Evolutionary conservation across 2,888 invertebrate species (phyloP).

Genomic region (Actias luna): DNA sequence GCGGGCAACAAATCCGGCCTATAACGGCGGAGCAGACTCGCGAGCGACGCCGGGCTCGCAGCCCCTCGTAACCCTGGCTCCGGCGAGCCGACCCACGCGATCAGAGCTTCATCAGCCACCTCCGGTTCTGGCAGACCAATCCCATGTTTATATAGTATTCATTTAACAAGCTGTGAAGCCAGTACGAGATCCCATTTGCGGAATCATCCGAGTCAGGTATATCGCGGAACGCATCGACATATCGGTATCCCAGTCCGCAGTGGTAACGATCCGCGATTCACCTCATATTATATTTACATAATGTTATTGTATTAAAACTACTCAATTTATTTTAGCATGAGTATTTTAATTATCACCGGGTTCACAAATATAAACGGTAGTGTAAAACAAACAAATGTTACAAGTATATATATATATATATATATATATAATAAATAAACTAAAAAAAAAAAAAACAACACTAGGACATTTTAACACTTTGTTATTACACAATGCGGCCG

Average conservation of each 20-base stretch:
- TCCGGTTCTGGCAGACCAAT: conserved; percentile 78
- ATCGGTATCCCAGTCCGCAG: too few species aligned
- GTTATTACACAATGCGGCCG: neutral
- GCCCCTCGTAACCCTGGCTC: conserved; percentile 57
- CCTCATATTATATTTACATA: too few species aligned
- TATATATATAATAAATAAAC: too few species aligned
- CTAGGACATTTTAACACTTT: neutral
- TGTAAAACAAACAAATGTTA: neutral
- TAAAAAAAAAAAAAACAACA: neutral
- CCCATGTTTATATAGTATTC: neutral
- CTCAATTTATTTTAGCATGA: neutral
- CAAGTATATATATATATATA: too few species aligned
- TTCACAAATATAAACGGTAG: neutral
- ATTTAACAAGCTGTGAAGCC: too few species aligned
- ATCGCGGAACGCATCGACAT: too few species aligned
- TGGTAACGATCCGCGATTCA: too few species aligned
- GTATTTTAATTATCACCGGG: neutral
- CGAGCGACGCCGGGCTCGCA: conserved; percentile 82
- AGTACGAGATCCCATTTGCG: too few species aligned
- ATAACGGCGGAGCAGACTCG: conserved; percentile 89
- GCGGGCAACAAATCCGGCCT: conserved; percentile 94
- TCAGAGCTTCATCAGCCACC: conserved; percentile 87
- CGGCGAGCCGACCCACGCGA: conserved; percentile 86
- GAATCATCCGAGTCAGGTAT: too few species aligned
- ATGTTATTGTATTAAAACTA: neutral